Base-by-base conservation (phyloP, 1,140 invertebrate species). In the Macrostomum lignano region DNA sequence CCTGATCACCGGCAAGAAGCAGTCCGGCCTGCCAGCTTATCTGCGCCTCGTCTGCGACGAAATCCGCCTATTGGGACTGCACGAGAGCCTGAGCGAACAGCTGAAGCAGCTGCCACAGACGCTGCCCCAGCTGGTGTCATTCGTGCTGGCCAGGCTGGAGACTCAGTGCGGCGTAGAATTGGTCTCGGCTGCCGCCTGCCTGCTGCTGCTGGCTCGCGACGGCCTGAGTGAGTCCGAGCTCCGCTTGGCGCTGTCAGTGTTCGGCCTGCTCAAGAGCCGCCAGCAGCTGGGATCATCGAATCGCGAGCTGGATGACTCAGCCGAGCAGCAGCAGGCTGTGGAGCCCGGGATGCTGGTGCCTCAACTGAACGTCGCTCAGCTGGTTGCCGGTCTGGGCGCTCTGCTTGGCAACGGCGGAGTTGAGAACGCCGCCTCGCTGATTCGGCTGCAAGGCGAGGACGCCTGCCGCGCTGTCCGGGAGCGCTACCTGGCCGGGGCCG, bases 51-150 rank as follows among this genome's bases (percentile, higher is more conserved):
- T n/a, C n/a, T n/a, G n/a, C n/a, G n/a, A n/a, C n/a, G n/a, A n/a
- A n/a, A n/a, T n/a, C n/a, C n/a, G n/a, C n/a, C n/a, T n/a, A n/a
- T n/a, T n/a, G n/a, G n/a, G n/a, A n/a, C n/a, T n/a, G n/a, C n/a
- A n/a, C n/a, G n/a, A n/a, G n/a, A n/a, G n/a, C n/a, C n/a, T 57
- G 5, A 44, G 39, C 9, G 32, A 38, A 24, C 54, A 54, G 36
- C 30, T 57, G 25, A 49, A 49, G 33, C 40, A 43, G 7, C 33
- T 59, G 33, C 51, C 51, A 17, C 47, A 51, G 9, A 53, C 50
- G 6, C 42, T 48, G 7, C 42, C 44, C n/a, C 37, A 39, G 21
- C 36, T 59, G 26, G 39, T 59, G 32, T 44, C 52, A 38, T 45
- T 48, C 23, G 40, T 56, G 9, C 23, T 57, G 17, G 32, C 30